Percentiles rank a stretch among this genome's conserved stretches.
phyloP scores from a whole-genome alignment of 1,140 invertebrate genomes.

The Nephila pilipes region DNA sequence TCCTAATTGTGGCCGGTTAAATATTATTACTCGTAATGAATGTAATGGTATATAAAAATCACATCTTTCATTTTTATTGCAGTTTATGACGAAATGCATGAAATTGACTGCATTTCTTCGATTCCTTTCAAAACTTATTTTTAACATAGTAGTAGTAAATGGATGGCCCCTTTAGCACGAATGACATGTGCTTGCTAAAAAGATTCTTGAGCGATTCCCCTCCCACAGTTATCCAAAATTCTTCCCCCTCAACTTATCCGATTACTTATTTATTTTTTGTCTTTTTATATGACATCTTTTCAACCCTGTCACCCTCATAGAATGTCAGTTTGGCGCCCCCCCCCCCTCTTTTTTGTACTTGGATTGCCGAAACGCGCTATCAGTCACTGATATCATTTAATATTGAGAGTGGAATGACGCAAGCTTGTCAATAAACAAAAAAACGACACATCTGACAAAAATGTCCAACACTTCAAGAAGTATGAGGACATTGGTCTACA shows the following conservation, averaged over 20 bases:
- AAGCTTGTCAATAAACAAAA: not conserved
- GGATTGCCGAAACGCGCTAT: not conserved
- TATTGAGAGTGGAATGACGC: not conserved
- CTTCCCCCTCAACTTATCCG: not conserved
- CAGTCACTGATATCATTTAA: not conserved
- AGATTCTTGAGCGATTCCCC: not conserved
- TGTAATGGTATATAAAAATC: too few species aligned
- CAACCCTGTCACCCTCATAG: not conserved
- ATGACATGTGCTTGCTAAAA: not conserved
- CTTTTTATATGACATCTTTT: not conserved
- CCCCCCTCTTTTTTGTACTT: not conserved
- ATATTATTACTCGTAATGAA: too few species aligned
- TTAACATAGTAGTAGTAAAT: too few species aligned
- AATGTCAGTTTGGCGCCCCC: not conserved
- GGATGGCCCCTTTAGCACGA: not conserved
- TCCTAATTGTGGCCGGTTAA: too few species aligned
- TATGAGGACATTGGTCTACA: not conserved
- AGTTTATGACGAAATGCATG: too few species aligned
- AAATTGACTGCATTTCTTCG: too few species aligned
- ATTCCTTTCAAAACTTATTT: not conserved
- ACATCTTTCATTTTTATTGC: too few species aligned
- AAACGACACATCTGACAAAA: conserved; percentile 9
- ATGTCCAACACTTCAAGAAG: not conserved
- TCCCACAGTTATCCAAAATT: not conserved
- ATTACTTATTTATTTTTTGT: not conserved